Evolutionary conservation across 1,140 invertebrate species (phyloP).

Genomic region (Conus ventricosus): DNA sequence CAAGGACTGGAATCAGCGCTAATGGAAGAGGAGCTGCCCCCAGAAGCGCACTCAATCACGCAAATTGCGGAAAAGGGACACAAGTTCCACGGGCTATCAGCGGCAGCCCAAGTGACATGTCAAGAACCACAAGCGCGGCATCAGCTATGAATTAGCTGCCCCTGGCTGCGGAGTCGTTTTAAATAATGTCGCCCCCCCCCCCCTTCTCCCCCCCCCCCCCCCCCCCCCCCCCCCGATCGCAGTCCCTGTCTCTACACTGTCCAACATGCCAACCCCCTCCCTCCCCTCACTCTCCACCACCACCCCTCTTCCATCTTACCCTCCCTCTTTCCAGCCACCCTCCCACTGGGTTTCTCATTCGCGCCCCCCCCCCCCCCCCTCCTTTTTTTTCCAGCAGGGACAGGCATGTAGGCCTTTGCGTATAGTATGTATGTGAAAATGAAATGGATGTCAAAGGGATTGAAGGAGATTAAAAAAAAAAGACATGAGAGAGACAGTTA

Average conservation of each 20-base stretch:
- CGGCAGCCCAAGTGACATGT: neutral
- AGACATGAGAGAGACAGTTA: too few relatives aligned
- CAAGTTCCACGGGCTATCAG: neutral
- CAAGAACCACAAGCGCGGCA: constrained; percentile 18
- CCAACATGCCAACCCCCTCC: too few relatives aligned
- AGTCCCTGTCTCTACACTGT: too few relatives aligned
- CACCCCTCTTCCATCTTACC: too few relatives aligned
- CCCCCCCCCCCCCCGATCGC: too few relatives aligned
- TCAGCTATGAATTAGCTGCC: constrained; percentile 25
- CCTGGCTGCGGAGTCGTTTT: neutral
- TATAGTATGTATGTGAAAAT: too few relatives aligned
- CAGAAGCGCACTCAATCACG: constrained; percentile 15
- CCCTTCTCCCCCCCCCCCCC: neutral
- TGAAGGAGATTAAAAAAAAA: too few relatives aligned
- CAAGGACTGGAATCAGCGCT: constrained; percentile 14
- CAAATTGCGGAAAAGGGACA: constrained; percentile 28
- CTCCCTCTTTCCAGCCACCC: too few relatives aligned
- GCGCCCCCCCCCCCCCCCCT: neutral
- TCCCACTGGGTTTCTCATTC: neutral
- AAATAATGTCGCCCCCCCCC: constrained; percentile 1
- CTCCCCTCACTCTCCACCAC: too few relatives aligned
- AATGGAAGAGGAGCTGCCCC: constrained; percentile 7
- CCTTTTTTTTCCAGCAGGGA: neutral
- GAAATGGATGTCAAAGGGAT: too few relatives aligned
- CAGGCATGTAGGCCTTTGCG: too few relatives aligned